These are phyloP conservation scores for Semnornis frantzii DNA, from an alignment of 2,113 vertebrate species.

Conservation along the genomic window DNA sequence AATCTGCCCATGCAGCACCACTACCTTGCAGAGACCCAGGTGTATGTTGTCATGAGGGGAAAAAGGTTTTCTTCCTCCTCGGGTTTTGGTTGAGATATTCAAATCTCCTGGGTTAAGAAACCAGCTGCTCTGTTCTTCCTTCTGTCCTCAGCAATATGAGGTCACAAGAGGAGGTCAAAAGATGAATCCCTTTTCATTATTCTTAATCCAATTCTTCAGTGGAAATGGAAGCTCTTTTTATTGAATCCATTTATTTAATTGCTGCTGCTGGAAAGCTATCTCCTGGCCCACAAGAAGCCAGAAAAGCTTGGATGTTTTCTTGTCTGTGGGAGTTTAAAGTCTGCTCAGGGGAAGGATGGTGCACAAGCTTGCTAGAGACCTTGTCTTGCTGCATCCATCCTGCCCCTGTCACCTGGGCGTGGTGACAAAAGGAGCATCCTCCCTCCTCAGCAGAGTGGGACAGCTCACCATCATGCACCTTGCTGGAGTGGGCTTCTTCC, in stretches of 20 bases:
- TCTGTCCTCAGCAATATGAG: neutral
- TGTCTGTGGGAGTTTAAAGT: neutral
- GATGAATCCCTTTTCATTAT: neutral
- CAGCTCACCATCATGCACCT: neutral
- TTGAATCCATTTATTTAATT: slow-evolving; percentile 18
- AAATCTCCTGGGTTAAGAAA: neutral
- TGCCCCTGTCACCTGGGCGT: fast-evolving
- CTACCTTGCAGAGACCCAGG: neutral
- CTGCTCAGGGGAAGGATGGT: neutral
- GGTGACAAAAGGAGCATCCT: neutral
- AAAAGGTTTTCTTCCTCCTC: neutral
- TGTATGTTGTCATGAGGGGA: neutral
- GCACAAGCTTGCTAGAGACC: neutral
- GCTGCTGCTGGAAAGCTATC: neutral
- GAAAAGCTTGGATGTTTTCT: neutral
- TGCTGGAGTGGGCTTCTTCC: neutral
- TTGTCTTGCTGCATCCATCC: neutral
- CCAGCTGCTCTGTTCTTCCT: neutral
- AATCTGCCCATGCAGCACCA: neutral
- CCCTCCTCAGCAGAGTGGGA: neutral
- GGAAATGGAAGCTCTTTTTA: neutral
- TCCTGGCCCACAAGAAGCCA: neutral
- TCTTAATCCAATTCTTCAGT: slow-evolving; percentile 31
- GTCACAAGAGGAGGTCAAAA: neutral
- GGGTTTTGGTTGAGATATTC: neutral